phyloP scores from a whole-genome alignment of 2,113 vertebrate genomes.

The Xiphorhynchus elegans region DNA sequence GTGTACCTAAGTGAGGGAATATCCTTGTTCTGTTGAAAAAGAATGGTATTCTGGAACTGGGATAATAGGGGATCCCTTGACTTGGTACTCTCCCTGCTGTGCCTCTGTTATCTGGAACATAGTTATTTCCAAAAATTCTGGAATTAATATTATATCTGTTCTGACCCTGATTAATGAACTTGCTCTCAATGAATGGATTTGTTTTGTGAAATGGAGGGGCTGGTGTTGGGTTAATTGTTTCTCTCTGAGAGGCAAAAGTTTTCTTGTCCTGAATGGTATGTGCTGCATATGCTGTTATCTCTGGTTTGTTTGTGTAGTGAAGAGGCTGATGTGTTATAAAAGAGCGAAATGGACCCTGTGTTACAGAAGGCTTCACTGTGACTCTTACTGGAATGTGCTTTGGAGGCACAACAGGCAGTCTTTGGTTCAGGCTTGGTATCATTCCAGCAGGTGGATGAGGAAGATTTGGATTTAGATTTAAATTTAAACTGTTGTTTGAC shows the following conservation, averaged over 20 bases:
- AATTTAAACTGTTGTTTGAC: conserved; percentile 18
- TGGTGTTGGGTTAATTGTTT: background rate
- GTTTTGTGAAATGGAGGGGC: background rate
- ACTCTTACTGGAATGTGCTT: background rate
- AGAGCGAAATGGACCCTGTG: conserved; percentile 1
- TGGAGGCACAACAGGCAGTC: background rate
- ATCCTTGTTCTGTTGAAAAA: conserved; percentile 57
- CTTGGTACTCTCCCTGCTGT: conserved; percentile 24
- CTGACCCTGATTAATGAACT: background rate
- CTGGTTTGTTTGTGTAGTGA: conserved; percentile 63
- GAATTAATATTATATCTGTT: conserved; percentile 47
- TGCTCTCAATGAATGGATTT: background rate
- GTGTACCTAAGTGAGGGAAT: conserved; percentile 19
- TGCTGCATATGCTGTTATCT: conserved; percentile 45
- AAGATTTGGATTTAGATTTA: background rate
- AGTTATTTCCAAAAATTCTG: conserved; percentile 70
- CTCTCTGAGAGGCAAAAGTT: background rate
- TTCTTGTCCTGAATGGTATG: conserved; percentile 22
- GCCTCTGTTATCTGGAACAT: conserved; percentile 70
- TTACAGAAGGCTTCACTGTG: conserved; percentile 32
- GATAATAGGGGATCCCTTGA: conserved; percentile 40
- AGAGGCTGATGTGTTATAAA: conserved; percentile 34
- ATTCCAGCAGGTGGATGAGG: background rate
- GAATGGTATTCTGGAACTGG: conserved; percentile 44
- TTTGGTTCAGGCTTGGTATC: conserved; percentile 17